Conservation (phyloP, 2,113 vertebrate species). For the Entomyzon cyanotis region DNA sequence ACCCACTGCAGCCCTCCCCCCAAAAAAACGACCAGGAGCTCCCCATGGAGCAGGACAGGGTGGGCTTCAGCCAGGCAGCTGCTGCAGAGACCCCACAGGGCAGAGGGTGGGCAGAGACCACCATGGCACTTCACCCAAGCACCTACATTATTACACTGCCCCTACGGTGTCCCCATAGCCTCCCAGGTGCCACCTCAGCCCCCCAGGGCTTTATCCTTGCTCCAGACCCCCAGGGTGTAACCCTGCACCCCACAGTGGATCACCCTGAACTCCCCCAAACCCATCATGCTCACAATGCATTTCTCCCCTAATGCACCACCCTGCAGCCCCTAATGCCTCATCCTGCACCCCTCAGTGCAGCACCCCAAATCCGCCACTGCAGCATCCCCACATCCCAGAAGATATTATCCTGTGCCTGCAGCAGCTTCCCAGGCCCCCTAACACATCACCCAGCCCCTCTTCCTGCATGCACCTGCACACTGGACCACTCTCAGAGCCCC, state of each 20-base stretch:
- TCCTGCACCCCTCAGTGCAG: background rate
- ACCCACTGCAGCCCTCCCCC: background rate
- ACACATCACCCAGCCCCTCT: background rate
- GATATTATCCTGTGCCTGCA: background rate
- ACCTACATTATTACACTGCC: background rate
- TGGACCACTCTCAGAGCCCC: background rate
- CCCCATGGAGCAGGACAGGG: background rate
- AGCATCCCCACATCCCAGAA: background rate
- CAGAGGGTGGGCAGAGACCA: too few relatives aligned
- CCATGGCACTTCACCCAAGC: accelerated
- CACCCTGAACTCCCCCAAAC: background rate
- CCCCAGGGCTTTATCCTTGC: too few relatives aligned
- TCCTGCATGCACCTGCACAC: too few relatives aligned
- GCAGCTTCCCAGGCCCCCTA: background rate
- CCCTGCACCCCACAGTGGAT: too few relatives aligned
- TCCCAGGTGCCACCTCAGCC: background rate
- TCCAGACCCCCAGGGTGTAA: background rate
- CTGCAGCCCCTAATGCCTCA: background rate
- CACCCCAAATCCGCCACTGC: background rate
- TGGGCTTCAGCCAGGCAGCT: background rate
- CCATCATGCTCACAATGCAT: background rate
- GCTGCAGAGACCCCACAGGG: background rate
- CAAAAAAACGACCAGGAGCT: background rate
- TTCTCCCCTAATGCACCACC: background rate
- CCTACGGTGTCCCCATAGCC: accelerated